Base-by-base conservation (phyloP, 2,113 vertebrate genomes). In the Gambusia affinis region DNA sequence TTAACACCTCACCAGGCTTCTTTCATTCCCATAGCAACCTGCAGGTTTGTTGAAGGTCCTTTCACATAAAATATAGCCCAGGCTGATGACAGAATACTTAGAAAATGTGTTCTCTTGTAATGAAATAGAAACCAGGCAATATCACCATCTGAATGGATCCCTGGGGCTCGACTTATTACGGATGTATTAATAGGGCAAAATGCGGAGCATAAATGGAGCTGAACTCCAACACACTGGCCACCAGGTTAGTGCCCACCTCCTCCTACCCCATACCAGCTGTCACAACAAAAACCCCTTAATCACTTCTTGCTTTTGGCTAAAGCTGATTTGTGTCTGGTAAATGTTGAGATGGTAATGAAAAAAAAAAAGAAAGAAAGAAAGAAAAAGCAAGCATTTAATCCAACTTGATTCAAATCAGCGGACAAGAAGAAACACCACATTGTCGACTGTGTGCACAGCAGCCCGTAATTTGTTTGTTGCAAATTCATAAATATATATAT, bases 181-280 rank as follows among this genome's bases (percentile, higher is more conserved):
- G 78, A 4, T 33, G 64, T 78, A 89, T 85, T 79, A 86, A 85
- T 73, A 60, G 74, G 31, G 73, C 69, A 85, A 24, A 57, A 83
- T 28, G 33, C 51, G 62, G 69, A 76, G 64, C 15, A 67, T 67
- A 86, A 88, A 86, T 66, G 47, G 72, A 72, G 77, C 57, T 71
- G 70, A 82, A 80, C 78, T 66, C 42, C 47, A 29, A 28, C 62
- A 68, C 8, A 12, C 67, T n/a, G 54, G 54, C 72, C 64, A 66
- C 44, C 64, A 64, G 83, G 77, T 66, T 68, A 78, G n/a, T 64
- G 22, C 35, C 54, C 28, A n/a, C 22, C 24, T 57, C 51, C 51
- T 7, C 51, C 24, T 8, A 57, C 5, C 51, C 51, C 51, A 7
- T 57, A 4, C 39, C 70, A 60, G 65, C 70, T 76, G 76, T 78